Evolutionary conservation across 2,888 invertebrate species (phyloP).

Genomic region (Polylopha cassiicola): DNA sequence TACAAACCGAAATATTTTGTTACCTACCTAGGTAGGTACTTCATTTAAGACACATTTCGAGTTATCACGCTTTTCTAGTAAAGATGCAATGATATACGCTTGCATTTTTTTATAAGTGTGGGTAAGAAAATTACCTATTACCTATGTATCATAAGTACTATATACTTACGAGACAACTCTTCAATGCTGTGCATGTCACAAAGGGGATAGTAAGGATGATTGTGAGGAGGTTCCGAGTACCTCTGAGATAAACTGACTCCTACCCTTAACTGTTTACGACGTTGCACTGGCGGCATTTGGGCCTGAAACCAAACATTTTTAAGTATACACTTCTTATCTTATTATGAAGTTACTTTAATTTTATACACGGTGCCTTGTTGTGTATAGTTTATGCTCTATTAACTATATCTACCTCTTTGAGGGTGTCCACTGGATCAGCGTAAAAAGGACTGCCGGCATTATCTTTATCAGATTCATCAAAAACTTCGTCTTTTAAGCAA

Average conservation of each 20-base stretch:
- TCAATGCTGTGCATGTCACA: constrained; percentile 75
- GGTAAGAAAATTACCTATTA: no score
- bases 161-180: constrained; percentile 67
- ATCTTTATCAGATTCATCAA: constrained; percentile 63
- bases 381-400: no score
- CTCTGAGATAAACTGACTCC: constrained; percentile 72
- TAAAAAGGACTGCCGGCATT: constrained; percentile 92
- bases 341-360: no score
- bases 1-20: no score
- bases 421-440: constrained; percentile 91
- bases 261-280: constrained; percentile 61
- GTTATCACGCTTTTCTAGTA: no score
- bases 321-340: no score
- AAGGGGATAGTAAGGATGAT: constrained; percentile 68
- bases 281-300: constrained; percentile 61
- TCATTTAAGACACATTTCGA: no score
- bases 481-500: constrained; percentile 43
- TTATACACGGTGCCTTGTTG: no score
- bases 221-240: constrained; percentile 79
- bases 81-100: no score
- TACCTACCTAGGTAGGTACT: no score
- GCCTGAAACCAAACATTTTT: constrained; percentile 39
- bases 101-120: no score
- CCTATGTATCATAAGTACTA: not conserved
- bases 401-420: constrained; percentile 78